These are phyloP conservation scores for Muntiacus reevesi DNA, from an alignment of 2,113 vertebrate genomes.

Conservation along the genomic window DNA sequence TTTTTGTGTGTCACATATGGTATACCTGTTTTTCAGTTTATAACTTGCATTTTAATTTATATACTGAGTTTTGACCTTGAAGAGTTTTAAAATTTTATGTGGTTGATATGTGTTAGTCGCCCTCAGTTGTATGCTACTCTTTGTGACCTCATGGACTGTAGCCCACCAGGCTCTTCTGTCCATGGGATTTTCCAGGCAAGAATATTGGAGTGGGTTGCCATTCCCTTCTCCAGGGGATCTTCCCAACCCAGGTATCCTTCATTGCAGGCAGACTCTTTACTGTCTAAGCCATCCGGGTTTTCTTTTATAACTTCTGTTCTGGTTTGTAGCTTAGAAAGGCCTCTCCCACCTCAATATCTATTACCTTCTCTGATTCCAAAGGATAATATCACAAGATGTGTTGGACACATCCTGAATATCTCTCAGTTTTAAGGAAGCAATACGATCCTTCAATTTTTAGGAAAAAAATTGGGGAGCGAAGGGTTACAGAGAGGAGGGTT, in stretches of 20 bases:
- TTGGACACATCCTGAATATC: background rate
- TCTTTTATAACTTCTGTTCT: constrained; percentile 29
- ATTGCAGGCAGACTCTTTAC: background rate
- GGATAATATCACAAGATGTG: background rate
- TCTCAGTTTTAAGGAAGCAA: background rate
- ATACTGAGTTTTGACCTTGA: constrained; percentile 31
- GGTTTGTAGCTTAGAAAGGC: background rate
- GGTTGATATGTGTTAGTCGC: background rate
- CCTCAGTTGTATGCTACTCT: background rate
- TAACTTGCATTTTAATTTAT: constrained; percentile 6
- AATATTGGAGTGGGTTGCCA: background rate
- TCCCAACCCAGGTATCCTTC: background rate
- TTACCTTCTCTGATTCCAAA: background rate
- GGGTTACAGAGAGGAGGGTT: background rate
- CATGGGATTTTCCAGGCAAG: background rate
- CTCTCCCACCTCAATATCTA: background rate
- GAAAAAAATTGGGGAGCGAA: background rate
- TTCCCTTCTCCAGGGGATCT: background rate
- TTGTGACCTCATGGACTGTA: fast-evolving
- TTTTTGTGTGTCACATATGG: background rate
- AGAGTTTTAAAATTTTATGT: background rate
- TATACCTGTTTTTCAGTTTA: background rate
- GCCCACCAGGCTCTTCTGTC: background rate
- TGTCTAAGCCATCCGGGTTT: background rate
- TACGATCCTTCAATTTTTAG: background rate